Conservation (phyloP, 2,888 invertebrate species). For the Andrena bicolor region DNA sequence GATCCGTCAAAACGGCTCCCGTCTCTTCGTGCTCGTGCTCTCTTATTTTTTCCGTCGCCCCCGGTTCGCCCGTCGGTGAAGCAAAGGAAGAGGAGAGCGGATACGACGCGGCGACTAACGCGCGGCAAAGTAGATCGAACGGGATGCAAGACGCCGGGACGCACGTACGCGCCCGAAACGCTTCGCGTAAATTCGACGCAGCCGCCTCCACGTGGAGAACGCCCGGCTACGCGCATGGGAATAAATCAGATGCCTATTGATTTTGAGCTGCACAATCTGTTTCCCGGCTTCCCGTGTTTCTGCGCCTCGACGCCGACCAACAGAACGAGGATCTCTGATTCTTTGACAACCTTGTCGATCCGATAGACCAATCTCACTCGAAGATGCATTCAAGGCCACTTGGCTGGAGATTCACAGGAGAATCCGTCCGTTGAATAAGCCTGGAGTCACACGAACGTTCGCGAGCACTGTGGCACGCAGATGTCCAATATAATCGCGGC, state of each 20-base stretch:
- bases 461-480: conserved; percentile 24
- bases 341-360: neutral
- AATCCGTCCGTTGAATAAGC: neutral
- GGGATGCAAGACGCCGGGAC: conserved; percentile 6
- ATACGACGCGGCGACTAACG: neutral
- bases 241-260: conserved; percentile 77
- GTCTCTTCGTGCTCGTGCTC: conserved; percentile 18
- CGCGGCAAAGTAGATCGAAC: conserved; percentile 21
- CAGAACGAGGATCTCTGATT: neutral
- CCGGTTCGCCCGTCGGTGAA: conserved; percentile 10
- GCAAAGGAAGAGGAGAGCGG: no score
- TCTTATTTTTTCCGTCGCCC: conserved; percentile 29
- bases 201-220: conserved; percentile 48
- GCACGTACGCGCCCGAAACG: conserved; percentile 14
- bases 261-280: conserved; percentile 75
- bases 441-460: conserved; percentile 22
- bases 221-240: conserved; percentile 66
- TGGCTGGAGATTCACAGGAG: neutral
- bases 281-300: conserved; percentile 46
- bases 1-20: conserved; percentile 67
- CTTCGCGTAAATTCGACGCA: conserved; percentile 54
- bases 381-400: neutral
- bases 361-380: neutral
- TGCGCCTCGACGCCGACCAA: neutral
- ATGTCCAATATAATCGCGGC: conserved; percentile 25